Percentiles rank a stretch among this genome's conserved stretches.
Conservation (phyloP, 2,797 vertebrate genomes). For the Pangasius macronema region DNA sequence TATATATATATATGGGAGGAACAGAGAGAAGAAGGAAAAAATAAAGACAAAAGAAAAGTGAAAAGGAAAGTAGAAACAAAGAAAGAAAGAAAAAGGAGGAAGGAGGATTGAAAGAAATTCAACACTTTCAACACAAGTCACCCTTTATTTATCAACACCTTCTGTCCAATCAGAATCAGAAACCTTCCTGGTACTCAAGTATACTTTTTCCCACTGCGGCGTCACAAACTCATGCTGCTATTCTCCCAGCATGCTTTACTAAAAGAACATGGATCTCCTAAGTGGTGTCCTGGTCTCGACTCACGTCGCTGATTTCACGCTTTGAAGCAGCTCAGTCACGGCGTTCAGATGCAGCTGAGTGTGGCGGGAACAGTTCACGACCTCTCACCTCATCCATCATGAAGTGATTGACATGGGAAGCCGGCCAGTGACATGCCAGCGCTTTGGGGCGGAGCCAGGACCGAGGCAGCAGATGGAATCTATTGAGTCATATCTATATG, state of each 20-base stretch:
- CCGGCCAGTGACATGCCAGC: slow-evolving; percentile 73
- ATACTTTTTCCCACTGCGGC: neutral
- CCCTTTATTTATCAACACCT: neutral
- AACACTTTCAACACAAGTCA: neutral
- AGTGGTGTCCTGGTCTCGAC: neutral
- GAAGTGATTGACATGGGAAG: slow-evolving; percentile 80
- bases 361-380: slow-evolving; percentile 73
- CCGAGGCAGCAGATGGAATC: slow-evolving; percentile 69
- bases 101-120: neutral
- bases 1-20: neutral
- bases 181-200: neutral
- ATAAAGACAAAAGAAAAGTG: neutral
- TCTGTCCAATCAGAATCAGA: neutral
- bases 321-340: slow-evolving; percentile 17
- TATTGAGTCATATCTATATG: slow-evolving; percentile 61
- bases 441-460: slow-evolving; percentile 52
- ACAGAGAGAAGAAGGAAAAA: too few species aligned
- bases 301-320: slow-evolving; percentile 36
- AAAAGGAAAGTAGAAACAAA: neutral
- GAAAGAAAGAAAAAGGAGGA: neutral
- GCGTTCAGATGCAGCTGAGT: slow-evolving; percentile 68
- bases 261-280: slow-evolving; percentile 4
- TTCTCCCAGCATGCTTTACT: slow-evolving; percentile 26
- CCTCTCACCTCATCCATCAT: slow-evolving; percentile 85
- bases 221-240: neutral